Conservation (phyloP, 2,113 vertebrate genomes). For the Tetrao urogallus region DNA sequence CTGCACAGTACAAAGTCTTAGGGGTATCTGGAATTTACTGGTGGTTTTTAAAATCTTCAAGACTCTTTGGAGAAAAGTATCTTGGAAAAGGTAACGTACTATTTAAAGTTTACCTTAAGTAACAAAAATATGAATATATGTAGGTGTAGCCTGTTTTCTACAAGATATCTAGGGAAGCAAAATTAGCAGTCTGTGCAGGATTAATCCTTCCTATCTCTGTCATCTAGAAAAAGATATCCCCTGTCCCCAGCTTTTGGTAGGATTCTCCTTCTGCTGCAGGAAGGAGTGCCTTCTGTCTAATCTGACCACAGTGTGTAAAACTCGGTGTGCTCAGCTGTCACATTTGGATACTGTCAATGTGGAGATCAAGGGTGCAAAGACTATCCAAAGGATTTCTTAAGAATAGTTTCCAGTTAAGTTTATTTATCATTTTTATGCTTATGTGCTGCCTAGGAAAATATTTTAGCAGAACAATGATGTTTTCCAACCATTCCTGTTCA, state of each 20-base stretch:
- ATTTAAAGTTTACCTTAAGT: not conserved
- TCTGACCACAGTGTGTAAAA: not conserved
- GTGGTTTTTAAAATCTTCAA: not conserved
- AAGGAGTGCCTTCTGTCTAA: not conserved
- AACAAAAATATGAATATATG: not conserved
- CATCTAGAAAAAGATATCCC: not conserved
- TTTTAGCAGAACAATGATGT: conserved; percentile 52
- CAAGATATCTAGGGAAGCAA: not conserved
- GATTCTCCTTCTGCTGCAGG: not conserved
- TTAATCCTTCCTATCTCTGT: not conserved
- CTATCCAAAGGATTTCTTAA: conserved; percentile 36
- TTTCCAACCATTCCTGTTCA: conserved; percentile 50
- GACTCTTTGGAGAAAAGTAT: not conserved
- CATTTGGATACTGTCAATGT: not conserved
- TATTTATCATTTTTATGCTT: conserved; percentile 58
- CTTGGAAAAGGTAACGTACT: not conserved
- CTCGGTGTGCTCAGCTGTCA: not conserved
- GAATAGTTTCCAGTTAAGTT: conserved; percentile 41
- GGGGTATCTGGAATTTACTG: conserved; percentile 3
- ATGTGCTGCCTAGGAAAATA: conserved; percentile 53
- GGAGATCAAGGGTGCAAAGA: conserved; percentile 43
- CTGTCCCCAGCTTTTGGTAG: not conserved
- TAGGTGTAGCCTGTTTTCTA: not conserved
- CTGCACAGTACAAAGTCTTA: not conserved
- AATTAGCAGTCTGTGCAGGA: not conserved